These are phyloP conservation scores for Calliphora vicina DNA, from an alignment of 1,140 invertebrate species.

Conservation along the genomic window DNA sequence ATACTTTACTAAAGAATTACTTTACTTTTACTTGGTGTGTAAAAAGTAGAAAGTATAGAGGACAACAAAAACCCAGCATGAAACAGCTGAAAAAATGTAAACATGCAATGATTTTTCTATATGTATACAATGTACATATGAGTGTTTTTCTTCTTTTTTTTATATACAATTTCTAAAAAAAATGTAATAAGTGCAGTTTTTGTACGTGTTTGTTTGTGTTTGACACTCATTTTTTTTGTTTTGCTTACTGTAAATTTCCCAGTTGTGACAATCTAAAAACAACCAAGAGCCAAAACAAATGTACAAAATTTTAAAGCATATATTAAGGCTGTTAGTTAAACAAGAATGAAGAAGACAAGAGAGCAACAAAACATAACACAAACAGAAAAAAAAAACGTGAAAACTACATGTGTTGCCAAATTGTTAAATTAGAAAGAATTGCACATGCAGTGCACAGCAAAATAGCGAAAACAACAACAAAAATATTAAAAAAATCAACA, in stretches of 20 bases:
- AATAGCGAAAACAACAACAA: not conserved
- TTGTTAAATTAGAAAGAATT: not conserved
- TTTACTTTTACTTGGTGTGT: no score
- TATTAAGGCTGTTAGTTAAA: not conserved
- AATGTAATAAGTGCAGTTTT: no score
- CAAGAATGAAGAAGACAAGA: not conserved
- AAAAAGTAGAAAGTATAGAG: no score
- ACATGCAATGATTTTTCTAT: not conserved
- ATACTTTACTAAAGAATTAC: not conserved
- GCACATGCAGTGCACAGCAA: not conserved
- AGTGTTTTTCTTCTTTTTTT: not conserved
- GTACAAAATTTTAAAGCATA: not conserved
- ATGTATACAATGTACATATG: not conserved
- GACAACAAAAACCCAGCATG: no score
- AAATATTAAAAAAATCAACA: not conserved
- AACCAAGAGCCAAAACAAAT: not conserved
- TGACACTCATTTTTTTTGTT: no score
- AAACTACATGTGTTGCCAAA: constrained; percentile 4
- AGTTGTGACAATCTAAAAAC: no score
- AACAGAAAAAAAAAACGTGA: not conserved
- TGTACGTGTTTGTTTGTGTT: no score
- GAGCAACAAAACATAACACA: not conserved
- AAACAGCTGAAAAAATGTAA: not conserved
- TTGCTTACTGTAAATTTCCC: no score
- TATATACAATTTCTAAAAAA: not conserved